Evolutionary conservation across 2,113 vertebrate genomes (phyloP).

Genomic region (Ploceus nigricollis): DNA sequence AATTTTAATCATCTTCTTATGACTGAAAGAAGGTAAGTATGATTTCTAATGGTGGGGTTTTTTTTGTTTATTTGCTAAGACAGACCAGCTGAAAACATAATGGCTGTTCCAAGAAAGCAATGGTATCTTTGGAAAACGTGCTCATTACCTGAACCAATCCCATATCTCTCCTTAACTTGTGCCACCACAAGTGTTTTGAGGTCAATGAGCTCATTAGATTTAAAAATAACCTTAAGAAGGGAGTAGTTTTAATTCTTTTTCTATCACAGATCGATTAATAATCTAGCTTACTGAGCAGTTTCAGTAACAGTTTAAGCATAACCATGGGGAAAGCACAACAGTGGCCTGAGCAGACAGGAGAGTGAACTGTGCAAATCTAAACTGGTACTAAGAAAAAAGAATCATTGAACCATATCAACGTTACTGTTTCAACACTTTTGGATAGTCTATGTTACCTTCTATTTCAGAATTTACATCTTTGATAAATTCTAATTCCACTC

Average conservation of each 20-base stretch:
- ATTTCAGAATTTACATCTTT: neutral
- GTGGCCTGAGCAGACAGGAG: neutral
- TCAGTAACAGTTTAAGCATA: neutral
- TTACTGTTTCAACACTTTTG: neutral
- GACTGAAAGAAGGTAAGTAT: neutral
- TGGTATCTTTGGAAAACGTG: neutral
- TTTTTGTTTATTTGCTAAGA: neutral
- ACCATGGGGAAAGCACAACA: neutral
- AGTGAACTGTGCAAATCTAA: neutral
- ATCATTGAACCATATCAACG: accelerated
- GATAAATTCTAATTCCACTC: neutral
- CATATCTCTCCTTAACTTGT: neutral
- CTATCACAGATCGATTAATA: neutral
- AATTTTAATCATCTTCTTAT: neutral
- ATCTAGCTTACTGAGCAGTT: neutral
- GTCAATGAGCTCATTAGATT: neutral
- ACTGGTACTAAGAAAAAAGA: neutral
- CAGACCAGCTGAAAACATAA: neutral
- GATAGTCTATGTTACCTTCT: neutral
- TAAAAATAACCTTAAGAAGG: neutral
- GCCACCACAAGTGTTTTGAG: neutral
- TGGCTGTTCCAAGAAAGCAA: neutral
- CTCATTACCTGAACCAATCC: neutral
- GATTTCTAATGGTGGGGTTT: neutral
- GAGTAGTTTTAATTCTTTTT: neutral